Conservation (phyloP, 2,113 vertebrate species). For the Gorilla gorilla region DNA sequence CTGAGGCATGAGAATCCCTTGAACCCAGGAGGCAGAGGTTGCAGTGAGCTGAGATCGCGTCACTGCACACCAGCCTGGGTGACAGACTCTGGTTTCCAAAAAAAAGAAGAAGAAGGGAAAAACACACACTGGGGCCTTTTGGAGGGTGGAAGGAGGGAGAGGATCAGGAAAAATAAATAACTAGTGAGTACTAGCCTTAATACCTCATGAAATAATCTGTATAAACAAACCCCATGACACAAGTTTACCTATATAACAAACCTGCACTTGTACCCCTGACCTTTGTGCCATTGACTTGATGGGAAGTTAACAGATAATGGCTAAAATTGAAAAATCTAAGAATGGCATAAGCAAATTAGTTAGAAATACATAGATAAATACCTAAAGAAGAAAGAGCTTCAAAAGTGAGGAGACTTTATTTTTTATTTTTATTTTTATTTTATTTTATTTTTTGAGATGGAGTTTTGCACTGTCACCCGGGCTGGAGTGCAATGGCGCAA, state of each 20-base stretch:
- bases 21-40: not conserved
- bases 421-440: not conserved
- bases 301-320: not conserved
- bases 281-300: not conserved
- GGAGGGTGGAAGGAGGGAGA: too few relatives aligned
- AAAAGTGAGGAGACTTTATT: not conserved
- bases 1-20: not conserved
- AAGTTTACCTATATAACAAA: too few relatives aligned
- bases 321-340: not conserved
- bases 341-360: not conserved
- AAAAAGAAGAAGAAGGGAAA: not conserved
- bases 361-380: slow-evolving; percentile 9
- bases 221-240: too few relatives aligned
- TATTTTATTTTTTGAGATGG: too few relatives aligned
- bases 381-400: not conserved
- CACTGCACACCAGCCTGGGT: not conserved
- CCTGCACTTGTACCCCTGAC: too few relatives aligned
- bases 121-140: too few relatives aligned
- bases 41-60: not conserved
- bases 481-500: too few relatives aligned
- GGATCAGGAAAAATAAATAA: too few relatives aligned
- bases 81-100: not conserved
- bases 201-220: too few relatives aligned
- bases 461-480: too few relatives aligned
- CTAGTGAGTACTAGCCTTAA: too few relatives aligned